These are phyloP conservation scores for Apis dorsata DNA, from an alignment of 1,140 invertebrate species.

Conservation along the genomic window DNA sequence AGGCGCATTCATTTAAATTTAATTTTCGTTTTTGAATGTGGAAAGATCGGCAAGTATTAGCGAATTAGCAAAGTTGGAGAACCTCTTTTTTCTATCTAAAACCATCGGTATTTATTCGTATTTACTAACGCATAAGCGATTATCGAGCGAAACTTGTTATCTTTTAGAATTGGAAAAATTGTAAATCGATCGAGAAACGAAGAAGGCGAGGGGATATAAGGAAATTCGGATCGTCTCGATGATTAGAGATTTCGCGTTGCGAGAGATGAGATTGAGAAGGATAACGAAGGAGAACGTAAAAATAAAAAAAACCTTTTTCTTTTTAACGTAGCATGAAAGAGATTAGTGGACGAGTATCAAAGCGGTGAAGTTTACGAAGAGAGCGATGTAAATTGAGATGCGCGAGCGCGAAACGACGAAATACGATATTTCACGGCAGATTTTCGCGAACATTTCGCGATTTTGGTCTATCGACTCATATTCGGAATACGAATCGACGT, in stretches of 20 bases:
- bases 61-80: too few species aligned
- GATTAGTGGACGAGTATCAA: conserved; percentile 8
- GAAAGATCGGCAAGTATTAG: too few species aligned
- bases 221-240: neutral
- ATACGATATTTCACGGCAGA: conserved; percentile 50
- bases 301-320: conserved; percentile 14
- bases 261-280: neutral
- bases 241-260: neutral
- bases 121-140: too few species aligned
- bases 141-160: too few species aligned
- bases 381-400: conserved; percentile 10
- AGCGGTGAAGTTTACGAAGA: neutral
- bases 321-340: neutral
- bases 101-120: too few species aligned
- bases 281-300: neutral
- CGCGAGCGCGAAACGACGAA: conserved; percentile 6
- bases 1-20: too few species aligned
- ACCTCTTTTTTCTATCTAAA: too few species aligned
- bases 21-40: too few species aligned
- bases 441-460: conserved; percentile 28
- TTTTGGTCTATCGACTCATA: neutral
- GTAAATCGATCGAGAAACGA: too few species aligned
- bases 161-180: too few species aligned
- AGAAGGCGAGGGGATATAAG: too few species aligned
- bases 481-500: conserved; percentile 8